Evolutionary conservation across 2,797 vertebrate species (phyloP).

Genomic region (Stomatorhinus walkeri): DNA sequence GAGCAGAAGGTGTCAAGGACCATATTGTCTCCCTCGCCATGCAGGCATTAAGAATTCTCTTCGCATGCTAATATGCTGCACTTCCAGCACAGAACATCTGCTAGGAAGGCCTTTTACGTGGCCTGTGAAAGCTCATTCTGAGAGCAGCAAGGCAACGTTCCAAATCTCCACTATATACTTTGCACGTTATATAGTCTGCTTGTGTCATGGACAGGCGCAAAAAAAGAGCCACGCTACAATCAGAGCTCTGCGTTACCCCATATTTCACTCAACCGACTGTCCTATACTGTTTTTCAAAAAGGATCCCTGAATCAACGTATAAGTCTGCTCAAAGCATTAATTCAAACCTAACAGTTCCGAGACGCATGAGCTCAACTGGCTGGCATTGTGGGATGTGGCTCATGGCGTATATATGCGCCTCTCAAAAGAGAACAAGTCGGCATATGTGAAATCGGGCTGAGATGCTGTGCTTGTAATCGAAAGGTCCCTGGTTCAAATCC

Average conservation of each 20-base stretch:
- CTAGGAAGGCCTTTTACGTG: background rate
- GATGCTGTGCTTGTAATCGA: background rate
- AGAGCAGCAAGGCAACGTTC: background rate
- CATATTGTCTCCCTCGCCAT: background rate
- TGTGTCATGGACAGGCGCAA: background rate
- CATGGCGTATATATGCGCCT: too few species aligned
- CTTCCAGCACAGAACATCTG: background rate
- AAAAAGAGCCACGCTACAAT: background rate
- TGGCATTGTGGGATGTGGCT: background rate
- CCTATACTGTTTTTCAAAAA: background rate
- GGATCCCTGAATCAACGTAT: background rate
- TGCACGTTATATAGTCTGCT: background rate
- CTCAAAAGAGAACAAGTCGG: background rate
- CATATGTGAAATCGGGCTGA: background rate
- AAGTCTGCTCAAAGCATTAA: background rate
- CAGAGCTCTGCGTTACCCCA: background rate
- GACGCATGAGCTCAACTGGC: background rate
- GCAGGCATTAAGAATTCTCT: background rate
- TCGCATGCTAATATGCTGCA: conserved; percentile 7
- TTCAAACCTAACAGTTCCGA: background rate
- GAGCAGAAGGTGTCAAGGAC: conserved; percentile 16
- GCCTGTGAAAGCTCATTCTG: background rate
- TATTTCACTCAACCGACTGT: background rate
- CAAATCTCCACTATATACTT: background rate
- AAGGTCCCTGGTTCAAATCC: background rate